A percentile compares a stretch with the other conserved stretches of the same genome.
Evolutionary conservation across 2,797 vertebrate species (phyloP).

Genomic region (Strix occidentalis): DNA sequence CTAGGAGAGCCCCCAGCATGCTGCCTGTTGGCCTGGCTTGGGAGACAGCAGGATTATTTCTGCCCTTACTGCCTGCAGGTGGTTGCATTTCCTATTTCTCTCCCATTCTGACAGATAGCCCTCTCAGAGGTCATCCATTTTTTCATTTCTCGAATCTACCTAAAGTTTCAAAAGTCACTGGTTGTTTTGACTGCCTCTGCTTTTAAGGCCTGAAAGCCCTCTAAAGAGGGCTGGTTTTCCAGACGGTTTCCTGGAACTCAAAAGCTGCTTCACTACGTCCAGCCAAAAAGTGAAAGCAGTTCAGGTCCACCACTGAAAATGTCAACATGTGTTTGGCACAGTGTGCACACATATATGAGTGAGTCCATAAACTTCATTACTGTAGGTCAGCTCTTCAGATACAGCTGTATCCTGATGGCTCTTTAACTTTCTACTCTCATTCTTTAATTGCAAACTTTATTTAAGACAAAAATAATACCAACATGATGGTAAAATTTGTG

Average conservation of each 20-base stretch:
- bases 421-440: not conserved
- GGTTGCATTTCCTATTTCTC: not conserved
- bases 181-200: not conserved
- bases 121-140: not conserved
- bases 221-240: not conserved
- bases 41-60: not conserved
- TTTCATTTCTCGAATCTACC: not conserved
- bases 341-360: not conserved
- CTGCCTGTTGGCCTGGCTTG: not conserved
- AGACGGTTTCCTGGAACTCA: not conserved
- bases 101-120: not conserved
- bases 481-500: not conserved
- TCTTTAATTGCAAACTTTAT: not conserved
- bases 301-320: not conserved
- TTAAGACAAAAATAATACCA: not conserved
- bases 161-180: not conserved
- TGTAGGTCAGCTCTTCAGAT: not conserved
- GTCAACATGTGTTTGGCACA: not conserved
- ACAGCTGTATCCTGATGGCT: not conserved
- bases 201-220: not conserved
- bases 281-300: not conserved
- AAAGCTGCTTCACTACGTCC: not conserved
- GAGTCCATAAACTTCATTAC: not conserved
- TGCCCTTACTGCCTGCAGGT: not conserved
- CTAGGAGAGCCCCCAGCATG: fast-evolving